A percentile compares a stretch with the other conserved stretches of the same genome.
Evolutionary conservation across 1,140 invertebrate species (phyloP).

Genomic region (Trichonephila inaurata): DNA sequence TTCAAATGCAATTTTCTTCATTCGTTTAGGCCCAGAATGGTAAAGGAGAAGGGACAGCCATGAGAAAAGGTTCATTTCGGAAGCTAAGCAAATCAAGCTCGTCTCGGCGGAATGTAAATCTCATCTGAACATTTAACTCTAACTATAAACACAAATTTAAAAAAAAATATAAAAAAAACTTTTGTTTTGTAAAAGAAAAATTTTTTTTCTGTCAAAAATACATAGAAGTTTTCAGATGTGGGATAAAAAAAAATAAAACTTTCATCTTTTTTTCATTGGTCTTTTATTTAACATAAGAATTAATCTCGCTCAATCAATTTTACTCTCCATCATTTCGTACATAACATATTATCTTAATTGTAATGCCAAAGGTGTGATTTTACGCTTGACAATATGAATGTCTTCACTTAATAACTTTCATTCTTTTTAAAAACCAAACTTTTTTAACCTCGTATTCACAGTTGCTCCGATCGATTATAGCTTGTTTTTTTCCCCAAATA

Average conservation of each 20-base stretch:
- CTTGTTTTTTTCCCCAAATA: too few species aligned
- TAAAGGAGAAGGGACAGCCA: neutral
- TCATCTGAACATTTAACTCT: constrained; percentile 7
- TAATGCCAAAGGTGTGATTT: too few species aligned
- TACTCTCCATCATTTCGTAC: neutral
- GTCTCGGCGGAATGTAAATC: neutral
- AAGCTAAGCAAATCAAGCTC: constrained; percentile 8
- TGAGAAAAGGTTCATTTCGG: constrained; percentile 9
- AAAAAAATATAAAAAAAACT: neutral
- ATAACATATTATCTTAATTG: too few species aligned
- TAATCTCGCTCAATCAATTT: neutral
- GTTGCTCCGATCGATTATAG: too few species aligned
- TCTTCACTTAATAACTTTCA: too few species aligned
- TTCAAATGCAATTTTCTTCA: constrained; percentile 37
- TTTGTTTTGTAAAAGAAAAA: neutral
- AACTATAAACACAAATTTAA: neutral
- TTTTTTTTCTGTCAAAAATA: neutral
- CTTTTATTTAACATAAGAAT: neutral
- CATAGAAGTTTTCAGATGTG: neutral
- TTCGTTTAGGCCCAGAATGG: constrained; percentile 40
- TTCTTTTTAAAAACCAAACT: too few species aligned
- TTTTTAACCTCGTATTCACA: too few species aligned
- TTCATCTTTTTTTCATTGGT: neutral
- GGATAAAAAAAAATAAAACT: neutral
- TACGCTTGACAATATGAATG: too few species aligned